These are phyloP conservation scores for Glossophaga mutica DNA, from an alignment of 2,797 vertebrate genomes.

Conservation along the genomic window DNA sequence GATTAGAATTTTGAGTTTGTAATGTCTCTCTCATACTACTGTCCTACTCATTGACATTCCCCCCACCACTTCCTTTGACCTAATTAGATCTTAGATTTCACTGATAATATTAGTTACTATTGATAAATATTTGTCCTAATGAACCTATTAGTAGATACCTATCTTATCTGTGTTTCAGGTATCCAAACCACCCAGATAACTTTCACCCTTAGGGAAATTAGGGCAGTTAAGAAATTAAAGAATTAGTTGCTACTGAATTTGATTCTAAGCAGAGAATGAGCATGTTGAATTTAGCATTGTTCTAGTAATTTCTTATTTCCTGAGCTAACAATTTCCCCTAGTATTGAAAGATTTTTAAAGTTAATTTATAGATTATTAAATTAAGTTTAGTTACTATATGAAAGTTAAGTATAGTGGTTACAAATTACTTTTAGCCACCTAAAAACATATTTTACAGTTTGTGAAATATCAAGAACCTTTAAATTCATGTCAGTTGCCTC, in stretches of 20 bases:
- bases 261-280: background rate
- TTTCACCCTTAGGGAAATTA: background rate
- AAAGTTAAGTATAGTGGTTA: background rate
- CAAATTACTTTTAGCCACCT: background rate
- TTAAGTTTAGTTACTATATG: background rate
- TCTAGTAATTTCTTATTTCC: background rate
- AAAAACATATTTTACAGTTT: constrained; percentile 33
- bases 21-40: background rate
- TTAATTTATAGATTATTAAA: background rate
- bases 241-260: background rate
- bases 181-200: background rate
- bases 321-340: background rate
- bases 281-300: background rate
- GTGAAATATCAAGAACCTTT: background rate
- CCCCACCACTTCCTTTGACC: background rate
- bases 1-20: background rate
- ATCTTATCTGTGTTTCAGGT: constrained; percentile 11
- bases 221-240: background rate
- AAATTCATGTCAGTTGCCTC: background rate
- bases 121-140: background rate
- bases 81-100: background rate
- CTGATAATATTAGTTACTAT: background rate
- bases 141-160: background rate
- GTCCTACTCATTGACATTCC: background rate
- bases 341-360: background rate